Percentiles rank a stretch among this genome's conserved stretches.
Conservation (phyloP, 2,797 vertebrate genomes). For the Pelodytes ibericus region DNA sequence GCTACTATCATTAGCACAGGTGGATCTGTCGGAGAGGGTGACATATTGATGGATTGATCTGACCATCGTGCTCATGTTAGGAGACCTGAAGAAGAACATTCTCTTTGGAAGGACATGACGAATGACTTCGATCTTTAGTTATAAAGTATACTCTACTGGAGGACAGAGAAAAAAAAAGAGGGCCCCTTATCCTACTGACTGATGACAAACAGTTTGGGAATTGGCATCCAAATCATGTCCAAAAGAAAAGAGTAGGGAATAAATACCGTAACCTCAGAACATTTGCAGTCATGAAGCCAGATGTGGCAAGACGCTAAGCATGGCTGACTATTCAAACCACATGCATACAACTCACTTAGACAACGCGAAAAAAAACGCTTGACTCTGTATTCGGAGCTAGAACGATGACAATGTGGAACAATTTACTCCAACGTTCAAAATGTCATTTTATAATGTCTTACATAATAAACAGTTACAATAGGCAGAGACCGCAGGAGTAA, state of each 20-base stretch:
- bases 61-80: too few relatives aligned
- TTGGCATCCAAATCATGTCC: constrained; percentile 20
- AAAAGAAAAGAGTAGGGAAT: neutral
- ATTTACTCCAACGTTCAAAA: constrained; percentile 21
- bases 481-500: neutral
- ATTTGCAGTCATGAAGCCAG: constrained; percentile 31
- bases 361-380: constrained; percentile 19
- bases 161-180: too few relatives aligned
- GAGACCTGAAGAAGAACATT: too few relatives aligned
- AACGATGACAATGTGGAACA: constrained; percentile 39
- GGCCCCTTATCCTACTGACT: too few relatives aligned
- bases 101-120: too few relatives aligned
- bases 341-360: constrained; percentile 30
- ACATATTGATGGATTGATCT: too few relatives aligned
- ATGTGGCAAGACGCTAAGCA: constrained; percentile 24
- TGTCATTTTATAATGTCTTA: constrained; percentile 19
- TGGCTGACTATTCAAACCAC: constrained; percentile 32
- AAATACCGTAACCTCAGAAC: constrained; percentile 13
- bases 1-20: too few relatives aligned
- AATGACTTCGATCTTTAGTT: too few relatives aligned
- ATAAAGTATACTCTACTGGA: too few relatives aligned
- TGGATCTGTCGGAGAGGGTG: too few relatives aligned
- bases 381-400: constrained; percentile 8
- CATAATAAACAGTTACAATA: constrained; percentile 13
- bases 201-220: constrained; percentile 1